These are phyloP conservation scores for Pyrocoelia pectoralis DNA, from an alignment of 2,888 invertebrate species.

Conservation along the genomic window DNA sequence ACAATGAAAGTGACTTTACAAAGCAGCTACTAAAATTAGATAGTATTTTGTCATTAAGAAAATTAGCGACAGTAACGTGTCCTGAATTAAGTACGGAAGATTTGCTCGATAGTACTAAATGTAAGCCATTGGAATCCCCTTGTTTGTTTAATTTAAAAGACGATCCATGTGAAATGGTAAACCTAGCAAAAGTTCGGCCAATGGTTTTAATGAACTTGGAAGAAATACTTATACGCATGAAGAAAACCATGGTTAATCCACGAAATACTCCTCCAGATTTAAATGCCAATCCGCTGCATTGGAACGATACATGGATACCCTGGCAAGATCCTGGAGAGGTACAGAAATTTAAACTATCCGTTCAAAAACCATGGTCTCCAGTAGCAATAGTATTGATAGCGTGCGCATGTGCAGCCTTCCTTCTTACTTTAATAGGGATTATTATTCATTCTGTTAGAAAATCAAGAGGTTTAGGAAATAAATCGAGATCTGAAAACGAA, in stretches of 20 bases:
- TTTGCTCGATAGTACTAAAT: slow-evolving; percentile 45
- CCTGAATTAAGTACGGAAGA: slow-evolving; percentile 44
- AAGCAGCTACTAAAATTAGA: slow-evolving; percentile 44
- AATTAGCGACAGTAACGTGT: slow-evolving; percentile 52
- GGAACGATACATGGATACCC: slow-evolving; percentile 66
- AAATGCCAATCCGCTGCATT: slow-evolving; percentile 62
- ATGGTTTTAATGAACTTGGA: slow-evolving; percentile 59
- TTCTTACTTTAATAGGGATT: slow-evolving; percentile 47
- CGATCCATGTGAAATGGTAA: slow-evolving; percentile 64
- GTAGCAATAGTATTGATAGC: slow-evolving; percentile 51
- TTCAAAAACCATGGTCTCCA: slow-evolving; percentile 47
- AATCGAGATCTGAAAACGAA: background rate
- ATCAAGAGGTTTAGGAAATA: background rate
- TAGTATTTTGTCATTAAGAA: slow-evolving; percentile 45
- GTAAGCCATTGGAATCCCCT: slow-evolving; percentile 55
- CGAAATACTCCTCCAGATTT: slow-evolving; percentile 60
- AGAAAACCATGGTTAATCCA: slow-evolving; percentile 58
- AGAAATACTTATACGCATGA: slow-evolving; percentile 56
- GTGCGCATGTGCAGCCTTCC: slow-evolving; percentile 48
- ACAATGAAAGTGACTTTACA: slow-evolving; percentile 37
- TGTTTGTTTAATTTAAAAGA: slow-evolving; percentile 62
- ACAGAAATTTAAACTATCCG: slow-evolving; percentile 41
- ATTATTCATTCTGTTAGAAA: slow-evolving; percentile 41
- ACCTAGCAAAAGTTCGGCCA: slow-evolving; percentile 59
- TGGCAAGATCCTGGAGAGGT: slow-evolving; percentile 66